Base-by-base conservation (phyloP, 1,140 invertebrate genomes). In the Aphelenchoides fujianensis region DNA sequence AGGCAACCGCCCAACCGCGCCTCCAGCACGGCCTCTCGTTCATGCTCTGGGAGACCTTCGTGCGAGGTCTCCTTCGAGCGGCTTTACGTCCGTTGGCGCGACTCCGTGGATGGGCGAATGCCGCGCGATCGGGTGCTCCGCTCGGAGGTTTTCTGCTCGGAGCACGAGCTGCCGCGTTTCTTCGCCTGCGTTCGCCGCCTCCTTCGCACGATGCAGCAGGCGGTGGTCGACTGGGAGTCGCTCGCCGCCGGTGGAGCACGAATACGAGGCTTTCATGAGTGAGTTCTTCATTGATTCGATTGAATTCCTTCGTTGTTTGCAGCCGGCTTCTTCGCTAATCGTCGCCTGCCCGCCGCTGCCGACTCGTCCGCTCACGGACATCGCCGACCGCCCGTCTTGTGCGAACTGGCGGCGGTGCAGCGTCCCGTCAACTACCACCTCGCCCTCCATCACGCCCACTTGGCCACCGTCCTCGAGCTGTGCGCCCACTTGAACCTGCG, bases 1-100 rank as follows among this genome's bases (percentile, higher is more conserved):
- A 59, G 31, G 48, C 76, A 19, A 5, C n/a, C 7, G 7, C 37
- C 1, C 36, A 36, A 35, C 41, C 76, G 5, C 28, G 70, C 34
- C 53, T 77, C 27, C 77, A 80, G 28, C 76, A 77, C 34, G 75
- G 76, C 1, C 16, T 80, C 28, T 72, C 78, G 19, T 53, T 70
- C n/a, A 79, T 80, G 57, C 48, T 77, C 7, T 77, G 76, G 76
- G 73, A 79, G 34, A 77, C 78, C 7, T 77, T 77, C 55, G 12
- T 77, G 32, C 27, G 35, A 53, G 19, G n/a, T 52, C 1, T 62
- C 66, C 23, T 78, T 77, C 35, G 32, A 80, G 35, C 27, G 35
- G 19, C 41, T 79, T 1, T 59, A 30, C 55, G 7, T 31, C 73
- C 36, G 12, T 78, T 30, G 53, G 69, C n/a, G 35, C 62, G 16